phyloP scores from a whole-genome alignment of 2,888 invertebrate species.

The Chaitophorus viminalis region DNA sequence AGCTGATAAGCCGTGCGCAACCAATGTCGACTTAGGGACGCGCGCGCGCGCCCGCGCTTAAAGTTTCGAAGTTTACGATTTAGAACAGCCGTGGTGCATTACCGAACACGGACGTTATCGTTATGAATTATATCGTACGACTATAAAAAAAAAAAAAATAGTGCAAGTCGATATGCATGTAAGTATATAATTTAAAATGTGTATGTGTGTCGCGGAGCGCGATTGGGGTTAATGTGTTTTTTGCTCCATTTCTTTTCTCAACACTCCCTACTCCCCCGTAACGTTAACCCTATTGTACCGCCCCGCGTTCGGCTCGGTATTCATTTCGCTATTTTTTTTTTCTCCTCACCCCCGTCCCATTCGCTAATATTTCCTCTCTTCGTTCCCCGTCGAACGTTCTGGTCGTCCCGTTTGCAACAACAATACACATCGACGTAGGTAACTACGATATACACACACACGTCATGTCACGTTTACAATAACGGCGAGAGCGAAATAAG shows the following conservation, averaged over 20 bases:
- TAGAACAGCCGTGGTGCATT: too few species aligned
- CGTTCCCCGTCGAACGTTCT: not conserved
- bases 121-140: too few species aligned
- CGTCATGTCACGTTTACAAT: not conserved
- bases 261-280: not conserved
- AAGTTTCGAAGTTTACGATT: too few species aligned
- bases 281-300: not conserved
- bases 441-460: too few species aligned
- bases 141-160: too few species aligned
- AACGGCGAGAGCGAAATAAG: not conserved
- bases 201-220: not conserved
- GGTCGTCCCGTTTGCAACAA: not conserved
- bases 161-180: not conserved
- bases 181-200: not conserved
- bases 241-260: not conserved
- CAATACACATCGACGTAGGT: not conserved
- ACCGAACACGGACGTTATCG: too few species aligned
- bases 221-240: conserved; percentile 5
- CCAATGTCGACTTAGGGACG: too few species aligned
- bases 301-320: not conserved
- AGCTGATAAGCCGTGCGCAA: too few species aligned
- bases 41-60: not conserved
- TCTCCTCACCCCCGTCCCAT: not conserved
- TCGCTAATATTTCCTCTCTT: not conserved
- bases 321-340: not conserved